Percentiles rank a stretch among this genome's conserved stretches.
These are phyloP conservation scores for Lerema accius DNA, from an alignment of 1,140 invertebrate genomes.

Conservation along the genomic window DNA sequence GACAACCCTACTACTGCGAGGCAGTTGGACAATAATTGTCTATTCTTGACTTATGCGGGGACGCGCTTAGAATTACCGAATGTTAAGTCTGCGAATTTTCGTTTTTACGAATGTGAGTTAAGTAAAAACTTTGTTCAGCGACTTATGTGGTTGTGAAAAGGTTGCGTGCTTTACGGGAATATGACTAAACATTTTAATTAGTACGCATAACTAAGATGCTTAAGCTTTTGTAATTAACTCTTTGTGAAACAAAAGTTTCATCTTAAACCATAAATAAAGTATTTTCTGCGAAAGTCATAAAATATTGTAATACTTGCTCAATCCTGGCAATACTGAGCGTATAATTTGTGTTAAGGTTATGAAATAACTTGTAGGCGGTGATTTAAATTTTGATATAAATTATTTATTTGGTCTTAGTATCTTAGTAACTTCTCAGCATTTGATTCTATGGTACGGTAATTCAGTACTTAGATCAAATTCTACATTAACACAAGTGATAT, in stretches of 20 bases:
- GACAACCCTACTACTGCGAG: constrained; percentile 5
- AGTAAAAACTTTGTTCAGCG: constrained; percentile 30
- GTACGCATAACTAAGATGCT: constrained; percentile 8
- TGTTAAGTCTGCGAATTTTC: constrained; percentile 33
- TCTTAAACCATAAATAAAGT: neutral
- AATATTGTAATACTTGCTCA: too few relatives aligned
- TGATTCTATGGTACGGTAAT: too few relatives aligned
- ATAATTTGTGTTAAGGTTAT: too few relatives aligned
- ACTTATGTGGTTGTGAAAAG: constrained; percentile 22
- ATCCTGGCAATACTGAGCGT: too few relatives aligned
- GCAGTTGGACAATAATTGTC: constrained; percentile 43
- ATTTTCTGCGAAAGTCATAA: too few relatives aligned
- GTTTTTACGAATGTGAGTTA: constrained; percentile 38
- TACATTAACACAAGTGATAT: constrained; percentile 49
- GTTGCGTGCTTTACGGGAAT: constrained; percentile 12
- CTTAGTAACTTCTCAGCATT: too few relatives aligned
- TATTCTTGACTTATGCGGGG: constrained; percentile 47
- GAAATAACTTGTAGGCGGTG: too few relatives aligned
- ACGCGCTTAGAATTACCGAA: constrained; percentile 38
- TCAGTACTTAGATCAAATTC: too few relatives aligned
- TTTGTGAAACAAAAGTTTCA: constrained; percentile 14
- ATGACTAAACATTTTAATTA: constrained; percentile 25
- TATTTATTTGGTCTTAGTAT: too few relatives aligned
- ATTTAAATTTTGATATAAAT: too few relatives aligned
- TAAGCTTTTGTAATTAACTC: constrained; percentile 28